A percentile compares a stretch with the other conserved stretches of the same genome.
These are phyloP conservation scores for Octomys mimax DNA, from an alignment of 2,797 vertebrate species.

Conservation along the genomic window DNA sequence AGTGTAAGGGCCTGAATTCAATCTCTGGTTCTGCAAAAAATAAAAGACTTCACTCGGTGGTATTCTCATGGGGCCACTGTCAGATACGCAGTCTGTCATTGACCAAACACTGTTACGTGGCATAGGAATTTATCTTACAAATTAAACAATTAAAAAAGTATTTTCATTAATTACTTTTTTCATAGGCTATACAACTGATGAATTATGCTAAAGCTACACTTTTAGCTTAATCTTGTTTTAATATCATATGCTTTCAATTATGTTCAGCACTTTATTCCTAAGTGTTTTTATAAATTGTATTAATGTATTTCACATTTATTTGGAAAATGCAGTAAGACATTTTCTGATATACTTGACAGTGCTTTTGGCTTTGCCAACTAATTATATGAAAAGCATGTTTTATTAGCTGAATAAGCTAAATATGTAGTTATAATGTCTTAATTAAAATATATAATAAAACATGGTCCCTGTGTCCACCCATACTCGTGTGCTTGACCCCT, in stretches of 20 bases:
- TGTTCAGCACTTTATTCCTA: not conserved
- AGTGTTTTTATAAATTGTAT: not conserved
- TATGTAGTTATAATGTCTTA: not conserved
- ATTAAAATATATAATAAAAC: not conserved
- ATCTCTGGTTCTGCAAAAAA: no score
- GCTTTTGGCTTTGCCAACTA: not conserved
- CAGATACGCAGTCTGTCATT: not conserved
- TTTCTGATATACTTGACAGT: not conserved
- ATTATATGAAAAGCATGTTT: not conserved
- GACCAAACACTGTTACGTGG: not conserved
- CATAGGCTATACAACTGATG: not conserved
- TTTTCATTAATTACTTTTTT: not conserved
- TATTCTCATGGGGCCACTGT: not conserved
- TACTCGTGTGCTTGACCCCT: not conserved
- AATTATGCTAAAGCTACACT: not conserved
- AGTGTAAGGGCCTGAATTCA: no score
- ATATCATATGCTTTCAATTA: not conserved
- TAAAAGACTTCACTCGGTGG: not conserved
- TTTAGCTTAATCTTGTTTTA: not conserved
- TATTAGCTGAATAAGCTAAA: not conserved
- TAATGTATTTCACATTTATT: not conserved
- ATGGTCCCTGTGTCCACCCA: not conserved
- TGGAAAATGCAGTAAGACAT: not conserved
- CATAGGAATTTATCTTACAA: not conserved
- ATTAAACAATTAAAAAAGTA: not conserved